A percentile compares a stretch with the other conserved stretches of the same genome.
These are phyloP conservation scores for Syncerus caffer DNA, from an alignment of 2,797 vertebrate species.

Conservation along the genomic window DNA sequence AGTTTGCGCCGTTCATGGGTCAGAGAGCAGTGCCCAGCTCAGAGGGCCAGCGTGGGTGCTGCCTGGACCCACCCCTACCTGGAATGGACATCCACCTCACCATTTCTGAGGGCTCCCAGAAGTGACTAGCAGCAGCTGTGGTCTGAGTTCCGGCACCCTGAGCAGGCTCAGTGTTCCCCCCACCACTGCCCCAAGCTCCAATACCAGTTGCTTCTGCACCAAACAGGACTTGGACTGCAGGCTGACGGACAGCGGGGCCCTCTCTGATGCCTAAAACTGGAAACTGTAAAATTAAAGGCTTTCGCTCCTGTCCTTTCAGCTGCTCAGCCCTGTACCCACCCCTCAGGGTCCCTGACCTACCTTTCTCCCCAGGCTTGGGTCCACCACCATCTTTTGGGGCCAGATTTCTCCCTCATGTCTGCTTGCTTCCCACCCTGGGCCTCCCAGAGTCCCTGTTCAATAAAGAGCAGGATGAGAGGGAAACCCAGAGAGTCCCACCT, in stretches of 20 bases:
- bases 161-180: rapidly evolving
- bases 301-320: neutral
- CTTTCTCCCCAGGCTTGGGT: neutral
- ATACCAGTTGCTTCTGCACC: neutral
- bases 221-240: neutral
- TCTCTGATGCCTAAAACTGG: neutral
- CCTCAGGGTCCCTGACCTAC: neutral
- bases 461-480: neutral
- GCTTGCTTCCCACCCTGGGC: neutral
- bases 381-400: too few species aligned
- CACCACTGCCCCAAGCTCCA: neutral
- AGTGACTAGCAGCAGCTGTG: neutral
- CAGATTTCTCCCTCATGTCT: neutral
- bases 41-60: rapidly evolving
- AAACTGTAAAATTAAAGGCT: neutral
- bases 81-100: neutral
- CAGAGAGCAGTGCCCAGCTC: neutral
- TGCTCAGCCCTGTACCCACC: neutral
- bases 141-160: neutral
- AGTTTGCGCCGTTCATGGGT: neutral
- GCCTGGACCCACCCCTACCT: neutral
- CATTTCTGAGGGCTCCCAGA: too few species aligned
- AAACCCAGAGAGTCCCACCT: neutral
- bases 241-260: neutral
- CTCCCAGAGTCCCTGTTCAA: neutral